Conservation (phyloP, 2,113 vertebrate genomes). For the Spheniscus mendiculus region DNA sequence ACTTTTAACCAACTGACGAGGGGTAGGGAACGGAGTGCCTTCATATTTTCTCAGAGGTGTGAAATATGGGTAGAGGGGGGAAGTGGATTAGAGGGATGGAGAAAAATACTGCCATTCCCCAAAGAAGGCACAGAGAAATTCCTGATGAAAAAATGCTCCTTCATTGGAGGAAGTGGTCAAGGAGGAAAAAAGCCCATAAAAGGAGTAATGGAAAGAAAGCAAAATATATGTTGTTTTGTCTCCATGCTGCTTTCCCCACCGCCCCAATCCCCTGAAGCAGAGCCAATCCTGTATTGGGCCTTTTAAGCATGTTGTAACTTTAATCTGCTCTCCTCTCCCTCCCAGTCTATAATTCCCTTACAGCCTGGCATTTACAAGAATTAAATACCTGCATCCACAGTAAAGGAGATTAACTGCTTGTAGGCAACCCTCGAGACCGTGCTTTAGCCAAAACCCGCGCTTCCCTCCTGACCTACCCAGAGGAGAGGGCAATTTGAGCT, state of each 20-base stretch:
- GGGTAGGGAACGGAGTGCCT: neutral
- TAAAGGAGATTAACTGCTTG: neutral
- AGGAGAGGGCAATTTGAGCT: neutral
- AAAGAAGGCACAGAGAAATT: neutral
- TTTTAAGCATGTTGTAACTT: neutral
- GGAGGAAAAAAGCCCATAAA: neutral
- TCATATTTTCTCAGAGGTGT: neutral
- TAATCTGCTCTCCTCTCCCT: neutral
- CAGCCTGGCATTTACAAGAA: neutral
- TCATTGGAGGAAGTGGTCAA: neutral
- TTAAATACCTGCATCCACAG: neutral
- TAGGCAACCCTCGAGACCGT: neutral
- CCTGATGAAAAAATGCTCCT: neutral
- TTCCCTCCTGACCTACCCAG: neutral
- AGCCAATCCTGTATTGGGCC: neutral
- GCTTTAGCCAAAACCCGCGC: neutral
- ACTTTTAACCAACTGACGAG: neutral
- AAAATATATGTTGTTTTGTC: neutral
- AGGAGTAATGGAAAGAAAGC: slow-evolving; percentile 8
- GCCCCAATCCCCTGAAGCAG: neutral
- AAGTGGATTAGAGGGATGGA: neutral
- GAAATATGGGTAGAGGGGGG: neutral
- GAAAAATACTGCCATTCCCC: neutral
- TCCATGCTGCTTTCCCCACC: neutral
- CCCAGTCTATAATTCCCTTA: neutral